Evolutionary conservation across 2,113 vertebrate species (phyloP).

Genomic region (Nesogale talazaci): DNA sequence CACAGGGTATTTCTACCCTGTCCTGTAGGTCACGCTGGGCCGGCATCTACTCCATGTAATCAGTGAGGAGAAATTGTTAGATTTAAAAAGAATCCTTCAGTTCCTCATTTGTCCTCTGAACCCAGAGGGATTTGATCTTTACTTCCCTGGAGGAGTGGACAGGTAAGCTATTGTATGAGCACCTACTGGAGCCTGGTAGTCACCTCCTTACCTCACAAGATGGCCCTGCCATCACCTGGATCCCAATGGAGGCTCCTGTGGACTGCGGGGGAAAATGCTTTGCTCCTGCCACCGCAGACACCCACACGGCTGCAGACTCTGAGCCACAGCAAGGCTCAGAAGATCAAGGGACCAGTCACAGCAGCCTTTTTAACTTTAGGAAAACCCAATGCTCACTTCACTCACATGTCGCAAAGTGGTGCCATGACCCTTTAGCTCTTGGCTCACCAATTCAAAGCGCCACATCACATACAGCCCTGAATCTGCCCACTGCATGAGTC

Average conservation of each 20-base stretch:
- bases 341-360: constrained; percentile 79
- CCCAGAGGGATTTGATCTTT: constrained; percentile 10
- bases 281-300: constrained; percentile 66
- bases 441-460: constrained; percentile 81
- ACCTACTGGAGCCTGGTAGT: background rate
- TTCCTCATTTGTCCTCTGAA: background rate
- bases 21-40: too few relatives aligned
- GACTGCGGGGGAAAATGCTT: constrained; percentile 54
- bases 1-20: too few relatives aligned
- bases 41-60: too few relatives aligned
- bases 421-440: constrained; percentile 80
- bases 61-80: too few relatives aligned
- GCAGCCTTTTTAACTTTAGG: constrained; percentile 82
- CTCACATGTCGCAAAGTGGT: constrained; percentile 79
- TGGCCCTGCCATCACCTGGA: background rate
- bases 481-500: constrained; percentile 77
- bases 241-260: constrained; percentile 38
- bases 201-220: background rate
- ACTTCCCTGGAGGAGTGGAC: background rate
- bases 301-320: constrained; percentile 77
- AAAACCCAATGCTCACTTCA: constrained; percentile 81
- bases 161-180: background rate
- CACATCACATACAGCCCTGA: constrained; percentile 80
- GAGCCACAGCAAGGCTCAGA: constrained; percentile 78
- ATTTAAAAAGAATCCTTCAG: background rate